phyloP scores from a whole-genome alignment of 2,113 vertebrate species.

The Callaeas wilsoni region DNA sequence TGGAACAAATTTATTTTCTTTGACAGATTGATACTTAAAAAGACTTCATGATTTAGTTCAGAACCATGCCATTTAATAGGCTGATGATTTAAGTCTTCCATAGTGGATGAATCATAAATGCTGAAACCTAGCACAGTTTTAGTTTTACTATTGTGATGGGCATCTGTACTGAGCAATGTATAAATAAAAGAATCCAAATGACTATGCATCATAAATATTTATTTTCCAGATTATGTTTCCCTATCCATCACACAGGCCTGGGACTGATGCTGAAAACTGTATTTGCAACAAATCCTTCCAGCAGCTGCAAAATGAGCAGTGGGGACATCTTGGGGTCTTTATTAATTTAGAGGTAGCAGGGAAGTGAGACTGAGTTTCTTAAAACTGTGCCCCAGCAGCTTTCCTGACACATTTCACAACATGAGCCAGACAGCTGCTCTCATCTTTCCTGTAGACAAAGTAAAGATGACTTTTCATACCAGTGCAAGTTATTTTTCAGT shows the following conservation, averaged over 20 bases:
- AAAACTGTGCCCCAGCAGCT: background rate
- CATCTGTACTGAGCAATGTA: background rate
- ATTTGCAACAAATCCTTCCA: background rate
- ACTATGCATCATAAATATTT: constrained; percentile 58
- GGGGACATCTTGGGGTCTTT: background rate
- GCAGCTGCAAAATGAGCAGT: background rate
- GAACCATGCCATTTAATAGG: constrained; percentile 14
- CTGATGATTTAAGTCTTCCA: constrained; percentile 34
- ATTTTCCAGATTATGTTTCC: constrained; percentile 31
- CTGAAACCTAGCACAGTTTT: constrained; percentile 16
- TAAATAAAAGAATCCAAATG: constrained; percentile 25
- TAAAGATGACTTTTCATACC: constrained; percentile 9
- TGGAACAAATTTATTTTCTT: background rate
- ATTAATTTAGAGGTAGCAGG: background rate
- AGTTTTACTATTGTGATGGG: constrained; percentile 21
- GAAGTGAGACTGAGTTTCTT: background rate
- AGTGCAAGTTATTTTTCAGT: background rate
- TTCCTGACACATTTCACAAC: constrained; percentile 29
- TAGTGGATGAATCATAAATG: constrained; percentile 9
- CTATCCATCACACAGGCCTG: background rate
- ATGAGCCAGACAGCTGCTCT: constrained; percentile 8
- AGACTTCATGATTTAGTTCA: constrained; percentile 33
- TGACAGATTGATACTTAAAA: constrained; percentile 36
- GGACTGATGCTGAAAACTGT: constrained; percentile 2
- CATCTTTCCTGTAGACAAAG: constrained; percentile 33